These are phyloP conservation scores for Netelia inedita DNA, from an alignment of 2,888 invertebrate genomes.

Conservation along the genomic window DNA sequence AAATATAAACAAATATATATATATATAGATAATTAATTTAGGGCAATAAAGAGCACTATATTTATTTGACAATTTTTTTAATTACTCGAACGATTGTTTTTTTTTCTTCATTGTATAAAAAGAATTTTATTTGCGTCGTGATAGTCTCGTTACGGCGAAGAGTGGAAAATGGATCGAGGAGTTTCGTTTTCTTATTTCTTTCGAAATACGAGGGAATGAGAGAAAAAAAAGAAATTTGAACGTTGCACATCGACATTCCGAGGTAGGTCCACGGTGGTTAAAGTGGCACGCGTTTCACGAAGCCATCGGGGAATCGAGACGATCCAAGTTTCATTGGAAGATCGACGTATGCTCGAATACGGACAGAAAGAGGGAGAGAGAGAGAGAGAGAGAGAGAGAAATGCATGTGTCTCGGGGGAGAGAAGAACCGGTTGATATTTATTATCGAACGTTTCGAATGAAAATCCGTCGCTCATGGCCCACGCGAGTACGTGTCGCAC, in stretches of 20 bases:
- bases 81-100: background rate
- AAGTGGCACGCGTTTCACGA: slow-evolving; percentile 54
- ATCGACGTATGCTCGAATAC: background rate
- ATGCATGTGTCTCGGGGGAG: background rate
- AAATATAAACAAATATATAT: background rate
- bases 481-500: slow-evolving; percentile 4
- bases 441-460: slow-evolving; percentile 45
- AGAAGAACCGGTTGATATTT: slow-evolving; percentile 54
- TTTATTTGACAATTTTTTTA: background rate
- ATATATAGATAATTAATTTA: background rate
- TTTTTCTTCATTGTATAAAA: background rate
- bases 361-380: background rate
- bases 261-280: slow-evolving; percentile 21
- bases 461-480: slow-evolving; percentile 10
- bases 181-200: no score
- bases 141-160: no score
- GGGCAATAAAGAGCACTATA: background rate
- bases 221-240: slow-evolving; percentile 22
- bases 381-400: background rate
- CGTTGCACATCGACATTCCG: slow-evolving; percentile 25
- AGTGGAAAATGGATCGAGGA: background rate
- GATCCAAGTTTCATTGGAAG: slow-evolving; percentile 39
- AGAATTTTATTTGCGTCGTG: background rate
- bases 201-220: background rate
- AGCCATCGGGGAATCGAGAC: slow-evolving; percentile 31